Conservation (phyloP, 2,888 invertebrate genomes). For the Chrysodeixis includens region DNA sequence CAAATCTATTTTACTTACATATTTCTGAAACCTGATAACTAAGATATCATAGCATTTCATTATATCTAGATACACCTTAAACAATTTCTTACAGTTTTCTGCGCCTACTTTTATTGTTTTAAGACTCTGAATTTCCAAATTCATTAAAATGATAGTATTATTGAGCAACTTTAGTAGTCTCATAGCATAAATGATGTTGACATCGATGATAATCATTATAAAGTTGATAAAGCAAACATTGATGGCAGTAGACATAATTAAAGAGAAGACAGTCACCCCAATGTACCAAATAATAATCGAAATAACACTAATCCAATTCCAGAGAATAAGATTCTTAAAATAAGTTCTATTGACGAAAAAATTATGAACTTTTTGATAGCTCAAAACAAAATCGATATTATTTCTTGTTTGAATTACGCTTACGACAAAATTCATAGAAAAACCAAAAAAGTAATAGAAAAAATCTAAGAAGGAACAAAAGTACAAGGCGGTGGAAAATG, state of each 20-base stretch:
- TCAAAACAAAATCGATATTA: conserved; percentile 3
- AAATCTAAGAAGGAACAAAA: not conserved
- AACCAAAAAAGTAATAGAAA: not conserved
- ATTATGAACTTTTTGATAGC: conserved; percentile 9
- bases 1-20: conserved; percentile 24
- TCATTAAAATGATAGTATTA: conserved; percentile 29
- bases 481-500: not conserved
- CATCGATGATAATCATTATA: conserved; percentile 28
- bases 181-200: conserved; percentile 27
- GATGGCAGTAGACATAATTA: not conserved
- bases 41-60: conserved; percentile 26
- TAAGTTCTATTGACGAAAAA: not conserved
- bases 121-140: not conserved
- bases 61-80: conserved; percentile 29
- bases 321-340: not conserved
- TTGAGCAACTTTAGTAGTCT: conserved; percentile 31
- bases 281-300: not conserved
- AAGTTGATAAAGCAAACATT: not conserved
- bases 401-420: not conserved
- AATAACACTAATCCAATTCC: not conserved
- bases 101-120: not conserved
- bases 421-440: not conserved
- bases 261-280: not conserved
- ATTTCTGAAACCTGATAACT: conserved; percentile 23
- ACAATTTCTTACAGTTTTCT: conserved; percentile 3